Percentiles rank a stretch among this genome's conserved stretches.
Conservation (phyloP, 2,888 invertebrate genomes). For the Ochropleura leucogaster region DNA sequence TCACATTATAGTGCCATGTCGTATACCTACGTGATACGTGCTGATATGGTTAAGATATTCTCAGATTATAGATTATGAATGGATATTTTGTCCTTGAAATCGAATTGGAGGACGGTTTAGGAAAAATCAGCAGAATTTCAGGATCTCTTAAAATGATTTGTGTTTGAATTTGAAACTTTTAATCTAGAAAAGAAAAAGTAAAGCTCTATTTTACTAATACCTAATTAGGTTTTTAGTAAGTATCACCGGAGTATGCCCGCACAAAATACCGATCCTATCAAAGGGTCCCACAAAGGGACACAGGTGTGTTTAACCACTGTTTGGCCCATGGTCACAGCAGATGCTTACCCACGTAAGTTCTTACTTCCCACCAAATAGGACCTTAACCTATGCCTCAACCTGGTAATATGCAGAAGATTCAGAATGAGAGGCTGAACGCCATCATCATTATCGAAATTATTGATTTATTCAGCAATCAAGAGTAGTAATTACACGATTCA, state of each 20-base stretch:
- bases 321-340: neutral
- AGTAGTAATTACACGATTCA: too few relatives aligned
- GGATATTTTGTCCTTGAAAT: slow-evolving; percentile 33
- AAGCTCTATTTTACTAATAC: too few relatives aligned
- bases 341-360: neutral
- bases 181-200: too few relatives aligned
- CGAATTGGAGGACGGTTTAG: neutral
- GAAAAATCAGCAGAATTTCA: neutral
- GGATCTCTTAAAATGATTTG: neutral
- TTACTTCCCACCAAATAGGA: neutral
- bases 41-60: slow-evolving; percentile 43
- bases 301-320: neutral
- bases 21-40: slow-evolving; percentile 49
- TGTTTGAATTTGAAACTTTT: neutral
- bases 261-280: neutral
- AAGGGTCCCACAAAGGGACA: neutral
- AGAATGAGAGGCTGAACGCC: neutral
- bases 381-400: neutral
- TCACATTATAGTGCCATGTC: slow-evolving; percentile 62
- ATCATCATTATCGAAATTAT: neutral
- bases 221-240: too few relatives aligned
- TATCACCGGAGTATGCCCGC: too few relatives aligned
- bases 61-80: slow-evolving; percentile 34
- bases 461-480: too few relatives aligned
- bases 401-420: neutral